These are phyloP conservation scores for Acrocera orbiculus DNA, from an alignment of 2,888 invertebrate genomes.

Conservation along the genomic window DNA sequence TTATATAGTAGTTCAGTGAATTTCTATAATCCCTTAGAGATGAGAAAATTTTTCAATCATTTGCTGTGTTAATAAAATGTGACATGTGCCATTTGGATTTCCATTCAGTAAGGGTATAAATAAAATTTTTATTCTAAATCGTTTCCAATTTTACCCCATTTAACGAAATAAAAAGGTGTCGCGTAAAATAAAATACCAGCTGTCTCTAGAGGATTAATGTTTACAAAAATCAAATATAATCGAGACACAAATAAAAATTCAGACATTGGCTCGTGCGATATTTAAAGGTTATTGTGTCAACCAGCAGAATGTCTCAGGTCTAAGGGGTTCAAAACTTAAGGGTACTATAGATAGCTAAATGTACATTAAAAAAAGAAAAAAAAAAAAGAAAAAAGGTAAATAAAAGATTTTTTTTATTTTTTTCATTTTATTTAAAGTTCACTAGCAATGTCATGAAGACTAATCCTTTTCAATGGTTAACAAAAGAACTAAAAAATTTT, in stretches of 20 bases:
- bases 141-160: constrained; percentile 1
- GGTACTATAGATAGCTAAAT: no score
- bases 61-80: not conserved
- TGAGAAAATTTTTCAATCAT: not conserved
- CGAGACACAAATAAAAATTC: not conserved
- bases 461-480: no score
- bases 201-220: constrained; percentile 3
- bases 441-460: no score
- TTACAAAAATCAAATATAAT: constrained; percentile 4
- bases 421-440: not conserved
- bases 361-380: no score
- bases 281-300: not conserved
- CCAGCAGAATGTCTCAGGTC: not conserved
- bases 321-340: no score
- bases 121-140: constrained; percentile 4
- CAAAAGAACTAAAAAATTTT: constrained; percentile 1
- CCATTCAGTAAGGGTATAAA: not conserved
- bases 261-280: not conserved
- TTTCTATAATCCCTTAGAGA: not conserved
- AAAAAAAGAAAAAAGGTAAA: not conserved
- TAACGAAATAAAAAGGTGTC: not conserved
- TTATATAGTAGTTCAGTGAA: constrained; percentile 1
- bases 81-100: constrained; percentile 4
- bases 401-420: not conserved
- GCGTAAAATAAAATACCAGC: constrained; percentile 1